These are phyloP conservation scores for Falco punctatus DNA, from an alignment of 2,113 vertebrate species.

Conservation along the genomic window DNA sequence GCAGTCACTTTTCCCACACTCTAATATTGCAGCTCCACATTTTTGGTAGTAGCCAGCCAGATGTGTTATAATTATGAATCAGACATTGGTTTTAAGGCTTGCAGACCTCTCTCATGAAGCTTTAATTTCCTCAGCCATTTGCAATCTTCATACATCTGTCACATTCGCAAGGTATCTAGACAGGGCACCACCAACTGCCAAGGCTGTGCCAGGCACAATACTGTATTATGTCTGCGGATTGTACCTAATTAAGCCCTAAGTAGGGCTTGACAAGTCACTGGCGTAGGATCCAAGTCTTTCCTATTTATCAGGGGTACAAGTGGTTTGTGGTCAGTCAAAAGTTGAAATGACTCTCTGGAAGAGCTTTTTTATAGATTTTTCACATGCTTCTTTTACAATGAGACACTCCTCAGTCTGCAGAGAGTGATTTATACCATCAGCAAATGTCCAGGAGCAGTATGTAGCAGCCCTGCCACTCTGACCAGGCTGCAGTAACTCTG, in stretches of 20 bases:
- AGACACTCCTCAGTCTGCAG: slow-evolving; percentile 15
- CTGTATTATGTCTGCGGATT: slow-evolving; percentile 20
- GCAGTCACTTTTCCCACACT: slow-evolving; percentile 35
- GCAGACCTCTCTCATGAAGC: slow-evolving; percentile 29
- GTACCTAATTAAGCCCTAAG: slow-evolving; percentile 51
- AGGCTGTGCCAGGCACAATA: slow-evolving; percentile 30
- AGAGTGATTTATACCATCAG: slow-evolving; percentile 4
- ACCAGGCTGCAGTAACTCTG: neutral
- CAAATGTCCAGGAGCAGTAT: neutral
- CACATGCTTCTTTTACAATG: neutral
- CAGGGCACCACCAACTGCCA: neutral
- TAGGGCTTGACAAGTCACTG: slow-evolving; percentile 46
- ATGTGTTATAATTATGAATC: slow-evolving; percentile 40
- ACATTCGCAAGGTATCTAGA: neutral
- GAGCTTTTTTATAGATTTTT: slow-evolving; percentile 39
- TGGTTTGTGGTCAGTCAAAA: slow-evolving; percentile 65
- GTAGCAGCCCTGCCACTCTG: neutral
- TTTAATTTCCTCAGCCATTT: slow-evolving; percentile 42
- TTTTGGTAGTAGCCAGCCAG: slow-evolving; percentile 14
- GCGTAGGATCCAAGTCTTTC: slow-evolving; percentile 20
- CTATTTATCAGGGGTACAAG: slow-evolving; percentile 52
- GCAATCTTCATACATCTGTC: slow-evolving; percentile 16
- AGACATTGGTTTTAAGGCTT: slow-evolving; percentile 46
- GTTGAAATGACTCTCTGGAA: slow-evolving; percentile 38
- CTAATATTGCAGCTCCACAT: neutral